A percentile compares a stretch with the other conserved stretches of the same genome.
These are phyloP conservation scores for Steinernema feltiae DNA, from an alignment of 1,140 invertebrate genomes.

Conservation along the genomic window DNA sequence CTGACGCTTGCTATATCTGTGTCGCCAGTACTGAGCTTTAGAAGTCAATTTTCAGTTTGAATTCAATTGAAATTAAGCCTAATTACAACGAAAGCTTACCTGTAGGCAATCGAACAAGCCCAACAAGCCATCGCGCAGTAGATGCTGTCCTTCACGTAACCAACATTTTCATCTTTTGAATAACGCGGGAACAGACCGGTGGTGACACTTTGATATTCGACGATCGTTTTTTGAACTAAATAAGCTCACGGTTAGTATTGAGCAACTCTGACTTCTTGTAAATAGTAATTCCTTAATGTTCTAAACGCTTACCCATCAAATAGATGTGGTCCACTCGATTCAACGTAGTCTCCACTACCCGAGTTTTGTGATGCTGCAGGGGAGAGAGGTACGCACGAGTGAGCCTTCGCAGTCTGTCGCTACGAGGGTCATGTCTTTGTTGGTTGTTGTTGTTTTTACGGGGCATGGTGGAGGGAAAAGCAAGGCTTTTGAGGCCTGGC, in stretches of 20 bases:
- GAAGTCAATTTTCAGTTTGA: no score
- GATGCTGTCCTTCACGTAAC: slow-evolving; percentile 85
- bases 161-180: slow-evolving; percentile 72
- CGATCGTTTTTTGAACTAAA: slow-evolving; percentile 84
- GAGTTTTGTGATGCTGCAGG: slow-evolving; percentile 32
- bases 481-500: no score
- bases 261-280: no score
- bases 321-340: slow-evolving; percentile 44
- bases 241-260: no score
- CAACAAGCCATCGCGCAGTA: slow-evolving; percentile 91
- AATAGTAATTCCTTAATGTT: no score
- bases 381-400: slow-evolving; percentile 44
- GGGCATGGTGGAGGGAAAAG: not conserved
- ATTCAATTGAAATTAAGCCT: no score
- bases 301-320: slow-evolving; percentile 39
- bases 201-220: slow-evolving; percentile 85
- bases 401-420: slow-evolving; percentile 31
- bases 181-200: slow-evolving; percentile 86
- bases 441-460: not conserved
- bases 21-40: no score
- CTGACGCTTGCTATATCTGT: no score
- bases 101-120: slow-evolving; percentile 91
- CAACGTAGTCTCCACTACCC: slow-evolving; percentile 32
- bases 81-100: no score
- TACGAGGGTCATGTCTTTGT: slow-evolving; percentile 3